These are phyloP conservation scores for Crenuchus spilurus DNA, from an alignment of 2,797 vertebrate species.

Conservation along the genomic window DNA sequence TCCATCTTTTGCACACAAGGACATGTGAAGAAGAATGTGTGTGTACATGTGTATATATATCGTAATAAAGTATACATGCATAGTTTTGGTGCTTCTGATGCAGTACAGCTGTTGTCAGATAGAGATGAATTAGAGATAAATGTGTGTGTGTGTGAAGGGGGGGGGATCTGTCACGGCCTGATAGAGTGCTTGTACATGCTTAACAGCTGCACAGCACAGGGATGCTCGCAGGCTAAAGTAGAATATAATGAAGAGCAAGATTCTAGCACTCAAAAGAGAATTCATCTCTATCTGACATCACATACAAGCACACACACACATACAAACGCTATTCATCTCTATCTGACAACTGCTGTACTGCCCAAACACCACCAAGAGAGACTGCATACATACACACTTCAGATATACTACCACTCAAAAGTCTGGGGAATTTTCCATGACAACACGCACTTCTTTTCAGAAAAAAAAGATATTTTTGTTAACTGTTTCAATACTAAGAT, in stretches of 20 bases:
- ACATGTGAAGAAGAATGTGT: slow-evolving; percentile 13
- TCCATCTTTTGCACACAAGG: not conserved
- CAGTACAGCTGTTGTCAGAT: slow-evolving; percentile 48
- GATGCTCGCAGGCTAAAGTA: slow-evolving; percentile 85
- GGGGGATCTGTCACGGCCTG: slow-evolving; percentile 93
- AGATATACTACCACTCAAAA: not conserved
- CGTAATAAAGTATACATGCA: slow-evolving; percentile 20
- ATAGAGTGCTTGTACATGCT: slow-evolving; percentile 93
- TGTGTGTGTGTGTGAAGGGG: slow-evolving; percentile 19
- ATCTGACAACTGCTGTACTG: slow-evolving; percentile 86
- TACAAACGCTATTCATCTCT: slow-evolving; percentile 33
- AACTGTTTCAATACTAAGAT: too few species aligned
- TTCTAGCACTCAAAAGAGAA: slow-evolving; percentile 86
- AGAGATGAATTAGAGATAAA: slow-evolving; percentile 47
- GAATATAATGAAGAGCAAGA: slow-evolving; percentile 90
- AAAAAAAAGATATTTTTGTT: too few species aligned
- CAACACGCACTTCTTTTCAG: too few species aligned
- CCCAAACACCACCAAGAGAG: slow-evolving; percentile 74
- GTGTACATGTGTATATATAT: slow-evolving; percentile 36
- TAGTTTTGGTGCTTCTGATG: slow-evolving; percentile 10
- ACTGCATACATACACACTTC: slow-evolving; percentile 66
- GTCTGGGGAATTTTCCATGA: not conserved
- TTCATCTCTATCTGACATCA: slow-evolving; percentile 84
- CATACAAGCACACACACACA: slow-evolving; percentile 1
- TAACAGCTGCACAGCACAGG: slow-evolving; percentile 94